These are phyloP conservation scores for Lepeophtheirus salmonis DNA, from an alignment of 1,140 invertebrate species.

Conservation along the genomic window DNA sequence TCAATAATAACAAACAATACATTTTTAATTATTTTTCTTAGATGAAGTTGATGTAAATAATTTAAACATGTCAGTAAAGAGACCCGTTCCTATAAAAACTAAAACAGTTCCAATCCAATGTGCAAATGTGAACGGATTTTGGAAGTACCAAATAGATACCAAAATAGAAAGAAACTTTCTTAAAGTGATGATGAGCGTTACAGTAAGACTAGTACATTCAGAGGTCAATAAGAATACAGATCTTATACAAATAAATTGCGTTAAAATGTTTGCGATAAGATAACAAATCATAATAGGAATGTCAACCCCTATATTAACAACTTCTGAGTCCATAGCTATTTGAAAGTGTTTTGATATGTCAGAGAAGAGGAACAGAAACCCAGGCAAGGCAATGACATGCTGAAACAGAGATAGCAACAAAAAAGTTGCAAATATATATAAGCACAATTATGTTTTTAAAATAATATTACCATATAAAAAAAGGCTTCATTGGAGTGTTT, in stretches of 20 bases:
- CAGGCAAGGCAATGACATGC: slow-evolving; percentile 68
- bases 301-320: slow-evolving; percentile 31
- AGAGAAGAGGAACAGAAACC: slow-evolving; percentile 48
- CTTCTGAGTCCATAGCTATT: slow-evolving; percentile 24
- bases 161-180: slow-evolving; percentile 85
- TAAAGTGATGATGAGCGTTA: slow-evolving; percentile 84
- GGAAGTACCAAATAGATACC: slow-evolving; percentile 85
- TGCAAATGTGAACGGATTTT: slow-evolving; percentile 71
- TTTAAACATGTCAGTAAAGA: slow-evolving; percentile 55
- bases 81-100: slow-evolving; percentile 78
- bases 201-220: slow-evolving; percentile 77
- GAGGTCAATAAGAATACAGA: slow-evolving; percentile 85
- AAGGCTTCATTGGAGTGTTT: slow-evolving; percentile 87
- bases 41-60: neutral
- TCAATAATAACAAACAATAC: neutral
- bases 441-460: neutral
- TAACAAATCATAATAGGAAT: slow-evolving; percentile 36
- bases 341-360: slow-evolving; percentile 51
- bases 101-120: slow-evolving; percentile 82
- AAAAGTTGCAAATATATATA: slow-evolving; percentile 11
- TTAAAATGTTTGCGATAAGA: slow-evolving; percentile 63
- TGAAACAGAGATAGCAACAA: slow-evolving; percentile 29
- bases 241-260: slow-evolving; percentile 87
- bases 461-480: slow-evolving; percentile 56
- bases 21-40: neutral